Evolutionary conservation across 2,888 invertebrate genomes (phyloP).

Genomic region (Hanleya hanleyi): DNA sequence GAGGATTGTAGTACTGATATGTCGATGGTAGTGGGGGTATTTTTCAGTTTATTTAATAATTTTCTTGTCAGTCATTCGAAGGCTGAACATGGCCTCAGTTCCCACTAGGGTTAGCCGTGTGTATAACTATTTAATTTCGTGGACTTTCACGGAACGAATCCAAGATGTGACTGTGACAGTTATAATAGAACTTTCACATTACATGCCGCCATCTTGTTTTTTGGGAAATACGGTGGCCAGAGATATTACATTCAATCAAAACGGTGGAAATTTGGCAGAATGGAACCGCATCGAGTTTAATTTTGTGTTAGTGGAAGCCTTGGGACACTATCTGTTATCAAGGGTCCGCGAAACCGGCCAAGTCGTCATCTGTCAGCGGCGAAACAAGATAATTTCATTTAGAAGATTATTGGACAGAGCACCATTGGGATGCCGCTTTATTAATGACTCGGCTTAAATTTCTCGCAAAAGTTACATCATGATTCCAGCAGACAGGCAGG

Average conservation of each 20-base stretch:
- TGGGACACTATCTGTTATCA: neutral
- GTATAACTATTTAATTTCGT: neutral
- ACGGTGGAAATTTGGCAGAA: no score
- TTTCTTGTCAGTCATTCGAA: neutral
- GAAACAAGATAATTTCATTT: slow-evolving; percentile 12
- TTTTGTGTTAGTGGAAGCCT: neutral
- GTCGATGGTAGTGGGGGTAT: no score
- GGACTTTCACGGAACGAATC: neutral
- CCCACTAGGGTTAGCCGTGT: neutral
- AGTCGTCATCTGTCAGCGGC: neutral
- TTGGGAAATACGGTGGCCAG: no score
- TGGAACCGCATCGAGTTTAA: neutral
- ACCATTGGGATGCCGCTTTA: neutral
- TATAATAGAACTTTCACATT: no score
- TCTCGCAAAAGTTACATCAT: no score
- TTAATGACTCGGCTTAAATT: no score
- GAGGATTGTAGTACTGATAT: no score
- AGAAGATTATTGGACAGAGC: neutral
- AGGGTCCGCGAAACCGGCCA: neutral
- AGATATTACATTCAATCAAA: no score
- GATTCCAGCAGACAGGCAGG: no score
- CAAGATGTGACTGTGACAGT: neutral
- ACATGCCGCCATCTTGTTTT: no score
- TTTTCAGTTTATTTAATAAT: neutral
- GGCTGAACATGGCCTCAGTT: neutral